phyloP scores from a whole-genome alignment of 1,140 invertebrate genomes.

The Drosophila simulans region DNA sequence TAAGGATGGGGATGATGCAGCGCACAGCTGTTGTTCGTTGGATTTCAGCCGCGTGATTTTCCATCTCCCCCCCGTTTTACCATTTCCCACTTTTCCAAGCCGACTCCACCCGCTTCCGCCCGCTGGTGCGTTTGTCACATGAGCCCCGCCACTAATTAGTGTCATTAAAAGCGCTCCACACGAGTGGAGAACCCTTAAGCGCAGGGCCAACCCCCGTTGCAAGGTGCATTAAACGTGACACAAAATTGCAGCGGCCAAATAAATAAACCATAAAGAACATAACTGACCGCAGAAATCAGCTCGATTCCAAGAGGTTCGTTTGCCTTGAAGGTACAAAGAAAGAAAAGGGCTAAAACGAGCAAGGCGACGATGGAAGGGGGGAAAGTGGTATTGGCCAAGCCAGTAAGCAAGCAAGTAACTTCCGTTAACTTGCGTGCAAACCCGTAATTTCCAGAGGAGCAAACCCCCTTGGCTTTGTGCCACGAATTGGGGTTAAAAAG shows the following conservation, averaged over 20 bases:
- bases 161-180: constrained; percentile 73
- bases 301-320: constrained; percentile 33
- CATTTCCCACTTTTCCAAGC: no score
- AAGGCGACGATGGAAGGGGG: no score
- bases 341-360: not conserved
- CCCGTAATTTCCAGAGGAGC: constrained; percentile 59
- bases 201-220: constrained; percentile 20
- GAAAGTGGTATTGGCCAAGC: not conserved
- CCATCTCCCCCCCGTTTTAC: not conserved
- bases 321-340: no score
- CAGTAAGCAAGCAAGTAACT: constrained; percentile 43
- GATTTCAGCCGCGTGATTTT: constrained; percentile 29
- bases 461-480: not conserved
- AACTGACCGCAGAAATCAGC: constrained; percentile 73
- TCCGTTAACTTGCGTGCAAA: constrained; percentile 78
- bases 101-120: not conserved
- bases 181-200: constrained; percentile 20
- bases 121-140: constrained; percentile 75
- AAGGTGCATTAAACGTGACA: constrained; percentile 66
- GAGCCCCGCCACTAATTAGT: constrained; percentile 81
- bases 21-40: constrained; percentile 65
- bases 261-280: constrained; percentile 75
- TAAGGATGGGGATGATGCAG: constrained; percentile 42
- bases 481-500: constrained; percentile 75
- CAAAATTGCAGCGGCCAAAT: constrained; percentile 72